Evolutionary conservation across 2,797 vertebrate genomes (phyloP).

Genomic region (Micrastur ruficollis): DNA sequence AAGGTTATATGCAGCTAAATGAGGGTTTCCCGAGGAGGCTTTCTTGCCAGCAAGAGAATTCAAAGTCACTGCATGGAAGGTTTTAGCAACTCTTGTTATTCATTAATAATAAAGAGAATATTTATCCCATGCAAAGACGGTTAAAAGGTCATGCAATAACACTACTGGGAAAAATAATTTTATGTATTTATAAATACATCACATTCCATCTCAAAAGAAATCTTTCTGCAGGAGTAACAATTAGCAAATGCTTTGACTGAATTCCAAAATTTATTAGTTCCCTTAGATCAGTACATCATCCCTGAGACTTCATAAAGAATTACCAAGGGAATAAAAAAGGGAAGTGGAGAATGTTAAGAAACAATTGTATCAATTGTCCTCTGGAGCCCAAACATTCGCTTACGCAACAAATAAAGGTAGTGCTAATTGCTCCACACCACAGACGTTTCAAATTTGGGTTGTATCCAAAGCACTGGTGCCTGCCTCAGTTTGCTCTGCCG

Average conservation of each 20-base stretch:
- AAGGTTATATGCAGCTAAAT: not conserved
- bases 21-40: not conserved
- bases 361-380: not conserved
- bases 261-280: not conserved
- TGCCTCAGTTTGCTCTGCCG: not conserved
- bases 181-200: not conserved
- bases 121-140: not conserved
- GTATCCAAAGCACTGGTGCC: rapidly evolving
- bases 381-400: not conserved
- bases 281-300: not conserved
- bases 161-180: not conserved
- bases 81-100: not conserved
- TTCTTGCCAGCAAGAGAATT: not conserved
- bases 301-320: not conserved
- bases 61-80: not conserved
- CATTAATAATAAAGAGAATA: not conserved
- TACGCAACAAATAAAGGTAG: not conserved
- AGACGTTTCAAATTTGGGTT: not conserved
- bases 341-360: not conserved
- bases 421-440: not conserved
- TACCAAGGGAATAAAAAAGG: not conserved
- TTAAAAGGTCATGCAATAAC: not conserved
- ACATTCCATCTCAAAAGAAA: not conserved
- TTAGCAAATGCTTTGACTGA: not conserved
- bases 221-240: not conserved